These are phyloP conservation scores for Himalopsyche japonica DNA, from an alignment of 2,888 invertebrate species.

Conservation along the genomic window DNA sequence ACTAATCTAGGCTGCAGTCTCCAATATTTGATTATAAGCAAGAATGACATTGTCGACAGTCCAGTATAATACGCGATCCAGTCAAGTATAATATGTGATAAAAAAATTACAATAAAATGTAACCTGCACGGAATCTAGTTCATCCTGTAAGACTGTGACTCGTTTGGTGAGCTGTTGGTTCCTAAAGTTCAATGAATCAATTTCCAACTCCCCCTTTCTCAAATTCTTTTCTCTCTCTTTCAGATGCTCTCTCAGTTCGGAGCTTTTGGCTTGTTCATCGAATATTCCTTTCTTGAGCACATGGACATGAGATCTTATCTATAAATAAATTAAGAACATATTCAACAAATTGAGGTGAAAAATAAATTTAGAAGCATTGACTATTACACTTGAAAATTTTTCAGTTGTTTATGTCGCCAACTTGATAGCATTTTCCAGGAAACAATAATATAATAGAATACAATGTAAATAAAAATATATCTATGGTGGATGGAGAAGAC, in stretches of 20 bases:
- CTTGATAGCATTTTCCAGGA: too few relatives aligned
- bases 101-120: slow-evolving; percentile 34
- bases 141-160: slow-evolving; percentile 89
- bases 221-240: slow-evolving; percentile 83
- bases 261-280: slow-evolving; percentile 84
- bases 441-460: too few relatives aligned
- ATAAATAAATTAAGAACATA: slow-evolving; percentile 44
- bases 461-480: too few relatives aligned
- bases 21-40: too few relatives aligned
- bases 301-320: slow-evolving; percentile 89
- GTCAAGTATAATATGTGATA: too few relatives aligned
- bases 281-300: slow-evolving; percentile 91
- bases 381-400: too few relatives aligned
- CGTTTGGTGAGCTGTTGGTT: slow-evolving; percentile 92
- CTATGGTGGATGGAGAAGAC: too few relatives aligned
- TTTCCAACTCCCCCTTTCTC: slow-evolving; percentile 86
- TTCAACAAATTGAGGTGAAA: slow-evolving; percentile 41
- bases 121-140: slow-evolving; percentile 70
- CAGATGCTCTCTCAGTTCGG: slow-evolving; percentile 73
- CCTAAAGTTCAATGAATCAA: slow-evolving; percentile 88
- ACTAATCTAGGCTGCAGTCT: too few relatives aligned
- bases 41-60: too few relatives aligned
- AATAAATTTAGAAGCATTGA: too few relatives aligned
- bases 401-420: too few relatives aligned
- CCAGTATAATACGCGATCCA: too few relatives aligned